Evolutionary conservation across 2,797 vertebrate genomes (phyloP), one percentile per base, ranked within the genome.

Genomic region (Cyclura pinguis): DNA sequence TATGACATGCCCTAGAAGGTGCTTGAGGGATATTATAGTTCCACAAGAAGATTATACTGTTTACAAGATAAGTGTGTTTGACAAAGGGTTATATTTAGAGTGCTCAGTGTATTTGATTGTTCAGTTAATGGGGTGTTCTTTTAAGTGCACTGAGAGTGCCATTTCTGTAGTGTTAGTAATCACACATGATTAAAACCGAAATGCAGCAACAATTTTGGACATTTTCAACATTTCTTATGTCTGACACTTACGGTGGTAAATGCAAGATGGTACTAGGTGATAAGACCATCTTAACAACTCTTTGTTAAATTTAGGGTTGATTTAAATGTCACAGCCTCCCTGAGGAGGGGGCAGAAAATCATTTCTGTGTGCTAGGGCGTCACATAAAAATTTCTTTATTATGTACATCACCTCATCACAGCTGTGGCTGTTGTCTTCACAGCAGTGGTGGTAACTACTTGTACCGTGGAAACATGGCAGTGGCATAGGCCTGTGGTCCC

Each of bases 81-180:
- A 32, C 32, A 89, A 80, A 8, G 6, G n/a, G 91, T 88, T 78
- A 2, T 89, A 57, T 88, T 92, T 91, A 80, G 72, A 81, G 38
- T 59, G 32, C 88, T 91, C 84, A 84, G 47, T 73, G 67, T n/a
- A 55, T 1, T 50, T 91, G 1, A 86, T 92, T 80, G 50, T 87
- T 29, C 85, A 78, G 73, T 72, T 92, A 88, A 73, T 47, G 42
- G 32, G 27, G 9, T 35, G 78, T 78, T 77, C 86, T 86, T 87
- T 90, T 82, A 76, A 77, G 50, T 67, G 74, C 35, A 5, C 59
- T n/a, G 18, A 14, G 73, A 77, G 47, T 35, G 82, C 64, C 84
- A 3, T 69, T 88, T 88, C 82, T 57, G 38, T 35, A 18, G 27
- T 32, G 16, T 47, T 72, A 81, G 47, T 55, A 80, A 69, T 52